Evolutionary conservation across 30 jellyfish, hydroid and myxozoan species (phyloP), one percentile per base, ranked within the genome.

Genomic region (Phacellophora camtschatica): DNA sequence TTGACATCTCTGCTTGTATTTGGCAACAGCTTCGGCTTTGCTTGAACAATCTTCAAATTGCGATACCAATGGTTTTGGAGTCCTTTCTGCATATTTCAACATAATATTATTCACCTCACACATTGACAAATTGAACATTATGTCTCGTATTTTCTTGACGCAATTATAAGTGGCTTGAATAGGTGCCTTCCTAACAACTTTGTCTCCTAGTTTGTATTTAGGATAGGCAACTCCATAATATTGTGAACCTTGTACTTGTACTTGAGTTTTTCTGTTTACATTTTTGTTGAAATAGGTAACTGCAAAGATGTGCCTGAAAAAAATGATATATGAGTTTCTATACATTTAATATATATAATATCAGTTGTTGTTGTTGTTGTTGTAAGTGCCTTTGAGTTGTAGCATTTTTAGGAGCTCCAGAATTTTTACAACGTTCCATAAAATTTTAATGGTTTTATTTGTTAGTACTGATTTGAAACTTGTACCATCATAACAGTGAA

Each of bases 131-230:
- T 27, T 18, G 37, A 65, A 65, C 5, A 65, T 22, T 65, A 37
- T 39, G 22, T 65, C 37, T 65, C 36, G 22, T 18, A 65, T 18
- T 4, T 65, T 34, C 36, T 41, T 25, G n/a, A 45, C 58, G 1
- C 19, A 45, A 74, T 77, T 66, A 41, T 74, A 74, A 5, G 76
- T 74, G 19, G 87, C 66, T 27, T 45, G 74, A 34, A 74, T 77
- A 0, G 87, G 62, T 12, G 56, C 73, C 49, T 23, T 27, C 23
- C 76, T 24, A 13, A 74, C 87, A 11, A 77, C 46, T 43, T 77
- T 73, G 15, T 32, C 72, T 22, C 89, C 81, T 22, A 77, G 55
- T 41, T 77, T 57, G 72, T 6, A 59, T 57, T 59, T 43, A 34
- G 89, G 89, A 46, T 5, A 77, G 4, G 69, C 55, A 36, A 77